Percentiles rank a stretch among this genome's conserved stretches.
phyloP scores from a whole-genome alignment of 2,797 vertebrate genomes.

The Esox lucius region DNA sequence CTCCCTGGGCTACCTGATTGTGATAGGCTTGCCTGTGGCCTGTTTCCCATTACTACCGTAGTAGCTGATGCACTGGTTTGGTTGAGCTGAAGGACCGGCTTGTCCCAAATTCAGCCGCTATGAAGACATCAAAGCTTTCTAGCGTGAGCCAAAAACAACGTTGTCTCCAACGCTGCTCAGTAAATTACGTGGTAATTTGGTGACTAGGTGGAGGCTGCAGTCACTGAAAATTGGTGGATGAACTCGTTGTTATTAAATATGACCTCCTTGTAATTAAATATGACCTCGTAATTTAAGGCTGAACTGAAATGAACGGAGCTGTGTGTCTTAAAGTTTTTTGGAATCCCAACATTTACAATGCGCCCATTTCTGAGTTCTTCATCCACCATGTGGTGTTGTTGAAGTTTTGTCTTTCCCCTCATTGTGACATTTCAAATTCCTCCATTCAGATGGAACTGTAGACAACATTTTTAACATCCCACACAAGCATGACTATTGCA shows the following conservation, averaged over 20 bases:
- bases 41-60: not conserved
- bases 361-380: not conserved
- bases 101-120: not conserved
- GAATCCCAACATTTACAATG: too few relatives aligned
- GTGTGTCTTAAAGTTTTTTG: too few relatives aligned
- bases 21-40: not conserved
- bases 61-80: not conserved
- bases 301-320: too few relatives aligned
- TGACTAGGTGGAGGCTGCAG: too few relatives aligned
- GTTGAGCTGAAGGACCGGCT: not conserved
- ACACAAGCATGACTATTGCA: not conserved
- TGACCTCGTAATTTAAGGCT: not conserved
- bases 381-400: not conserved
- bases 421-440: not conserved
- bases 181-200: not conserved
- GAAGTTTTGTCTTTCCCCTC: not conserved
- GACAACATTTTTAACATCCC: not conserved
- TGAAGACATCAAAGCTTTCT: not conserved
- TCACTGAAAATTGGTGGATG: not conserved
- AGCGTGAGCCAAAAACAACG: not conserved
- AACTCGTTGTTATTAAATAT: not conserved
- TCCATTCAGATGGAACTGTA: not conserved
- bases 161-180: not conserved
- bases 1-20: conserved; percentile 7
- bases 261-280: not conserved